A percentile compares a stretch with the other conserved stretches of the same genome.
Evolutionary conservation across 2,888 invertebrate genomes (phyloP).

Genomic region (Drosophila robusta): DNA sequence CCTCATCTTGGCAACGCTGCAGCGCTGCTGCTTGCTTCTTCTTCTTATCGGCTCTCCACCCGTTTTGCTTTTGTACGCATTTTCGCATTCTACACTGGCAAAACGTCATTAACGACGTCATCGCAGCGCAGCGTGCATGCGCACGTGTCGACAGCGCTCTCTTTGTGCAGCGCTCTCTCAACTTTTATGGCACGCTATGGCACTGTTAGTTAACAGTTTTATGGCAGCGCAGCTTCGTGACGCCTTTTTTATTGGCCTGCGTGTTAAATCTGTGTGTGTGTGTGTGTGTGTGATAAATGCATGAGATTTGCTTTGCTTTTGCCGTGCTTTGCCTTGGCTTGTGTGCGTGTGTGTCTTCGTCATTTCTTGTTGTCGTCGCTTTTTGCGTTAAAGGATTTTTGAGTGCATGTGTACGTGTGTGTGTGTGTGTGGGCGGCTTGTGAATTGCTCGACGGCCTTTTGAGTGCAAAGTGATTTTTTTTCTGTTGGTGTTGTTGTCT

Average conservation of each 20-base stretch:
- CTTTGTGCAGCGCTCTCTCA: neutral
- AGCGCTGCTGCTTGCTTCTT: constrained; percentile 7
- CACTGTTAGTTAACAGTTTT: constrained; percentile 50
- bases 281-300: constrained; percentile 48
- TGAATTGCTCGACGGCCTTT: constrained; percentile 59
- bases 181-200: constrained; percentile 45
- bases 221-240: constrained; percentile 45
- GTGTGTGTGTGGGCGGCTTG: constrained; percentile 30
- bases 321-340: constrained; percentile 9
- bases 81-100: constrained; percentile 56
- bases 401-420: constrained; percentile 28
- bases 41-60: constrained; percentile 2
- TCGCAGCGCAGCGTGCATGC: constrained; percentile 38
- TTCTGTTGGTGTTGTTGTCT: constrained; percentile 34
- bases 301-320: constrained; percentile 47
- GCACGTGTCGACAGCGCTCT: constrained; percentile 28
- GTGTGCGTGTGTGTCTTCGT: constrained; percentile 25
- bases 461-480: constrained; percentile 70
- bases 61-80: constrained; percentile 54
- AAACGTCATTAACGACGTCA: constrained; percentile 72
- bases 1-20: constrained; percentile 36
- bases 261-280: constrained; percentile 41
- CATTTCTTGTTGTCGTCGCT: constrained; percentile 37
- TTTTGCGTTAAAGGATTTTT: constrained; percentile 47
- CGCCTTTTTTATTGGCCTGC: constrained; percentile 52